These are phyloP conservation scores for Disparrhopalites patrizii DNA, from an alignment of 2,888 invertebrate species.

Conservation along the genomic window DNA sequence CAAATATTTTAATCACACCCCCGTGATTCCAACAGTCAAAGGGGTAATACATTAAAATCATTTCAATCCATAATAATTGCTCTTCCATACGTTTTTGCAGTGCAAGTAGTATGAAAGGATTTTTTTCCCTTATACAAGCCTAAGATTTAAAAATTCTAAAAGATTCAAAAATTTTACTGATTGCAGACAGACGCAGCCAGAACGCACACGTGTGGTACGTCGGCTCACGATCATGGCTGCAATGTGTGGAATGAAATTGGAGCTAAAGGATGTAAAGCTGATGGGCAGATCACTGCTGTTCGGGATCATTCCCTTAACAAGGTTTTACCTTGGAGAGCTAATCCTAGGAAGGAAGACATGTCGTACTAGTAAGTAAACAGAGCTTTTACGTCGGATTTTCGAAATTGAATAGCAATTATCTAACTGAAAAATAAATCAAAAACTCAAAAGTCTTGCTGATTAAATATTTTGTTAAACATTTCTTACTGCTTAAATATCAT, in stretches of 20 bases:
- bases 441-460: not conserved
- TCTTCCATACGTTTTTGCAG: too few relatives aligned
- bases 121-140: too few relatives aligned
- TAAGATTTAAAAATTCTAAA: too few relatives aligned
- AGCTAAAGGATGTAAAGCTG: slow-evolving; percentile 25
- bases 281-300: slow-evolving; percentile 29
- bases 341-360: slow-evolving; percentile 37
- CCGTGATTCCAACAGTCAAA: slow-evolving; percentile 39
- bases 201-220: slow-evolving; percentile 40
- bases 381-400: not conserved
- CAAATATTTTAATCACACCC: slow-evolving; percentile 44
- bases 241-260: slow-evolving; percentile 42
- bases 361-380: slow-evolving; percentile 39
- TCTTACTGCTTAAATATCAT: not conserved
- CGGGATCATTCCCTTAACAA: slow-evolving; percentile 45
- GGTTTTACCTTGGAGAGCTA: slow-evolving; percentile 40
- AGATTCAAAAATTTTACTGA: too few relatives aligned
- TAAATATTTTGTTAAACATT: not conserved
- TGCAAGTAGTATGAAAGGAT: too few relatives aligned
- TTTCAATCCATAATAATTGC: too few relatives aligned
- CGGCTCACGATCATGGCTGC: slow-evolving; percentile 36
- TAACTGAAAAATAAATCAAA: not conserved
- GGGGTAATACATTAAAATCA: too few relatives aligned
- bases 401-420: not conserved
- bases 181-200: slow-evolving; percentile 25